Evolutionary conservation across 2,888 invertebrate genomes (phyloP).

Genomic region (Drosophila melanocephala): DNA sequence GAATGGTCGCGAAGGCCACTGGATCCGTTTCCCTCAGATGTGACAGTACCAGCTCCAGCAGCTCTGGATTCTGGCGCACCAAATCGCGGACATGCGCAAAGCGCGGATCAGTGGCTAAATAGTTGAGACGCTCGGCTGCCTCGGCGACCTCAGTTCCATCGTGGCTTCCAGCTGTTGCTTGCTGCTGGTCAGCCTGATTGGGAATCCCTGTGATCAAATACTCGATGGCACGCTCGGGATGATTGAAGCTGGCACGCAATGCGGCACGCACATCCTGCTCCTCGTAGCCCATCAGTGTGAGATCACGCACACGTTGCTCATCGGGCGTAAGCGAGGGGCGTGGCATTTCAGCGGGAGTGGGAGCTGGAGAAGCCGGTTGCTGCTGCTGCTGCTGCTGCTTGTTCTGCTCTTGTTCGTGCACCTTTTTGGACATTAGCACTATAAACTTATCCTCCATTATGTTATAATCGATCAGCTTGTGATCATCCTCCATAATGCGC

Average conservation of each 20-base stretch:
- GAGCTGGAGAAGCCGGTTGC: neutral
- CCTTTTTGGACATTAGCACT: slow-evolving; percentile 93
- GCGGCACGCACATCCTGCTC: slow-evolving; percentile 93
- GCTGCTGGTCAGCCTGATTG: slow-evolving; percentile 4
- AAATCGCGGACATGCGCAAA: slow-evolving; percentile 94
- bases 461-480: slow-evolving; percentile 92
- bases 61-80: slow-evolving; percentile 95
- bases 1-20: slow-evolving; percentile 94
- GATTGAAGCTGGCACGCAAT: slow-evolving; percentile 97
- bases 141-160: slow-evolving; percentile 3
- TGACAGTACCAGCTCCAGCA: slow-evolving; percentile 95
- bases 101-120: slow-evolving; percentile 25
- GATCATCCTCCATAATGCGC: slow-evolving; percentile 95
- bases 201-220: slow-evolving; percentile 96
- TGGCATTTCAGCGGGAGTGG: neutral
- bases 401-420: neutral
- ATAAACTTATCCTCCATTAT: slow-evolving; percentile 98
- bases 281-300: slow-evolving; percentile 93
- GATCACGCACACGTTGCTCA: slow-evolving; percentile 66
- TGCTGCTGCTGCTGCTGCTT: neutral
- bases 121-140: slow-evolving; percentile 21
- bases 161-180: neutral
- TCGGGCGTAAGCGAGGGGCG: slow-evolving; percentile 50
- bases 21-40: slow-evolving; percentile 97
- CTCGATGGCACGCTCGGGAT: slow-evolving; percentile 98